A percentile compares a stretch with the other conserved stretches of the same genome.
phyloP scores from a whole-genome alignment of 2,888 invertebrate species.

The Rugalucina vietnamica region DNA sequence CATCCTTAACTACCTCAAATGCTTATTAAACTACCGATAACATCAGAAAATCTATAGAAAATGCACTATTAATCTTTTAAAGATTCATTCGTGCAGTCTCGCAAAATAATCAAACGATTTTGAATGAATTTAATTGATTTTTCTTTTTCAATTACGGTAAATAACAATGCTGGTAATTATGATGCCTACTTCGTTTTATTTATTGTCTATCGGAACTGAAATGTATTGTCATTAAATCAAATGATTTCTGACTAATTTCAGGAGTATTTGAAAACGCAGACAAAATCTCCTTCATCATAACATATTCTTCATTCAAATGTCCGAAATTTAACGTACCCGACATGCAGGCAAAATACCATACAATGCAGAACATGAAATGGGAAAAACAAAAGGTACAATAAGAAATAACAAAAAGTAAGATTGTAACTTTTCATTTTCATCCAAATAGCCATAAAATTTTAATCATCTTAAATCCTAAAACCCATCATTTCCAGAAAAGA shows the following conservation, averaged over 20 bases:
- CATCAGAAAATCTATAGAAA: constrained; percentile 4
- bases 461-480: too few relatives aligned
- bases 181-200: not conserved
- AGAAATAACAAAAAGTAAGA: too few relatives aligned
- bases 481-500: too few relatives aligned
- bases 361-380: too few relatives aligned
- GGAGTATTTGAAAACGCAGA: too few relatives aligned
- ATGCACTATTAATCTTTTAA: constrained; percentile 7
- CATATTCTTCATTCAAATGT: too few relatives aligned
- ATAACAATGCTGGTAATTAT: not conserved
- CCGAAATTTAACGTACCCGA: too few relatives aligned
- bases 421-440: too few relatives aligned
- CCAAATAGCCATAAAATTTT: too few relatives aligned
- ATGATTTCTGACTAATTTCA: not conserved
- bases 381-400: too few relatives aligned
- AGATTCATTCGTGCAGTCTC: not conserved
- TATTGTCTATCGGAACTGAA: not conserved
- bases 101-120: not conserved
- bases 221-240: not conserved
- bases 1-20: not conserved
- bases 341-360: too few relatives aligned
- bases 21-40: not conserved
- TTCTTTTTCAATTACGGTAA: not conserved
- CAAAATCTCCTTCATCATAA: too few relatives aligned
- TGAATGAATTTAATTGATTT: not conserved